phyloP scores from a whole-genome alignment of 2,113 vertebrate species.

The Upupa epops region DNA sequence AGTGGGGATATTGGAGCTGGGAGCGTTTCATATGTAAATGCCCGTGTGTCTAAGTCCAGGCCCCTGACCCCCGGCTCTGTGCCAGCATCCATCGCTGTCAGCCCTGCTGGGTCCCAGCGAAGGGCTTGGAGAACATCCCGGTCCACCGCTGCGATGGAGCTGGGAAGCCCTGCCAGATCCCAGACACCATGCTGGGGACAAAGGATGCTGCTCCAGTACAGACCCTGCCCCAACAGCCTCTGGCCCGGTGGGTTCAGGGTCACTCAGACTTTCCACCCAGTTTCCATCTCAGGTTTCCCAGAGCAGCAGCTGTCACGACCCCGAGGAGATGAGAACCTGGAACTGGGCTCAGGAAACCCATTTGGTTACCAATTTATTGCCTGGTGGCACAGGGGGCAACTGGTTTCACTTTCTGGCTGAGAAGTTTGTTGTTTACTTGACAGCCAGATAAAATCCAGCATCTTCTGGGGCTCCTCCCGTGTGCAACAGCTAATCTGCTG shows the following conservation, averaged over 20 bases:
- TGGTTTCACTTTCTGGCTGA: neutral
- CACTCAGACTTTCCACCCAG: neutral
- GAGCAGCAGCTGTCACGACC: neutral
- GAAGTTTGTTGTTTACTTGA: conserved; percentile 26
- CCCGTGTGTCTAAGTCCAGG: conserved; percentile 15
- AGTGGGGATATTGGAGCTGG: conserved; percentile 61
- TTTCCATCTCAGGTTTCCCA: neutral
- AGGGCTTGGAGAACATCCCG: conserved; percentile 2
- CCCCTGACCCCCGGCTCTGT: conserved; percentile 38
- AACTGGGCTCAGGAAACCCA: neutral
- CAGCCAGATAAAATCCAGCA: neutral
- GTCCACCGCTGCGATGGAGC: neutral
- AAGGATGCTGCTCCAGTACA: rapidly evolving
- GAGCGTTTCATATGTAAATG: conserved; percentile 68
- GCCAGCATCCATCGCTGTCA: conserved; percentile 50
- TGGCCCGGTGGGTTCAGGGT: neutral
- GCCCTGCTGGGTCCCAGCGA: neutral
- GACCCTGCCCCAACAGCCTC: neutral
- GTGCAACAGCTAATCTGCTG: neutral
- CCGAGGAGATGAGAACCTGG: neutral
- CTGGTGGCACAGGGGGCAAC: rapidly evolving
- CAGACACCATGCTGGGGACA: rapidly evolving
- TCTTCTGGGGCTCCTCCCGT: neutral
- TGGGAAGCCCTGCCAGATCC: neutral
- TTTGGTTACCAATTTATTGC: conserved; percentile 28